phyloP scores from a whole-genome alignment of 1,140 invertebrate genomes.

The Plectrocnemia conspersa region DNA sequence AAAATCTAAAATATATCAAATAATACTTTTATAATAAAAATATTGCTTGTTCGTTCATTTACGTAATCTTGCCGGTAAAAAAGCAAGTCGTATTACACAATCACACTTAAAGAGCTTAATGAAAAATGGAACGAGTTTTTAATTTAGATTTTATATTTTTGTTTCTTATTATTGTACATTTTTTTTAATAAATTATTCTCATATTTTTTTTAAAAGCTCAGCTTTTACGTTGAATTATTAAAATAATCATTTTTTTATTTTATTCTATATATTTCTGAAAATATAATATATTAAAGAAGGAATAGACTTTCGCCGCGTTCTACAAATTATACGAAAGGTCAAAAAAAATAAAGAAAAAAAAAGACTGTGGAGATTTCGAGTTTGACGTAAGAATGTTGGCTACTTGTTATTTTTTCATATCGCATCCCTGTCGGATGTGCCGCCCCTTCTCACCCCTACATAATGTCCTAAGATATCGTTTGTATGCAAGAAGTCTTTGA shows the following conservation, averaged over 20 bases:
- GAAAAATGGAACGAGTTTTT: background rate
- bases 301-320: background rate
- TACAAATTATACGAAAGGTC: no score
- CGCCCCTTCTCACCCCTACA: constrained; percentile 22
- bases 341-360: no score
- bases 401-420: constrained; percentile 29
- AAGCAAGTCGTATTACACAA: constrained; percentile 15
- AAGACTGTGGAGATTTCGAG: constrained; percentile 14
- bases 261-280: background rate
- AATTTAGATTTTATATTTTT: background rate
- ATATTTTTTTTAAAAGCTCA: background rate
- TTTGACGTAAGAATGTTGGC: constrained; percentile 16
- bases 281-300: background rate
- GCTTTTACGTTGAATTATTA: background rate
- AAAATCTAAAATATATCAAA: no score
- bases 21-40: no score
- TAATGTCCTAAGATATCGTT: constrained; percentile 44
- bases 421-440: constrained; percentile 5
- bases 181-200: background rate
- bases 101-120: constrained; percentile 15
- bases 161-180: background rate
- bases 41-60: constrained; percentile 17
- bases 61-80: constrained; percentile 11
- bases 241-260: no score
- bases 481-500: constrained; percentile 53